Percentiles rank a stretch among this genome's conserved stretches.
phyloP scores from a whole-genome alignment of 2,888 invertebrate species.

The Anarsia innoxiella region DNA sequence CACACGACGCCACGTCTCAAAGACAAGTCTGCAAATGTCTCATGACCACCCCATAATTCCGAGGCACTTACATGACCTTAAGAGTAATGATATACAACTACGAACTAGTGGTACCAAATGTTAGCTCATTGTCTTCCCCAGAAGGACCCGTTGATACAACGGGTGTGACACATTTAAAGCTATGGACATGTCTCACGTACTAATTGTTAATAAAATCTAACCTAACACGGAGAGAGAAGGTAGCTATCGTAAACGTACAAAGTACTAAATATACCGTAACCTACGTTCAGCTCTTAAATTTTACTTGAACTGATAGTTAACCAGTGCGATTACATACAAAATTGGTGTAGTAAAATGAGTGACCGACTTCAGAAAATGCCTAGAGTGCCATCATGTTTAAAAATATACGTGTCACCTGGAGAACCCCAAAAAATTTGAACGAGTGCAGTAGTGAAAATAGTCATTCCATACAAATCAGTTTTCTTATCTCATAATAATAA shows the following conservation, averaged over 20 bases:
- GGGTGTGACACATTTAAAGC: slow-evolving; percentile 71
- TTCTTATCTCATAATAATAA: slow-evolving; percentile 34
- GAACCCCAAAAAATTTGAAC: slow-evolving; percentile 54
- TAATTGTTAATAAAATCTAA: slow-evolving; percentile 59
- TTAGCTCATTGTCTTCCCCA: slow-evolving; percentile 59
- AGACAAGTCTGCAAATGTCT: slow-evolving; percentile 43
- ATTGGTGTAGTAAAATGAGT: slow-evolving; percentile 65
- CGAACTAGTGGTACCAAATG: slow-evolving; percentile 62
- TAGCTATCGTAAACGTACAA: slow-evolving; percentile 65
- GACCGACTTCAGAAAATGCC: slow-evolving; percentile 56
- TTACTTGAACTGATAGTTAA: slow-evolving; percentile 59
- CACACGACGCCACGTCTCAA: slow-evolving; percentile 20
- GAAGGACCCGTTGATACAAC: slow-evolving; percentile 71
- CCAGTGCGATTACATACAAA: slow-evolving; percentile 68
- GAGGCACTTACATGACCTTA: slow-evolving; percentile 74
- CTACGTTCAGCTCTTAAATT: slow-evolving; percentile 63
- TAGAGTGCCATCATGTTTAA: slow-evolving; percentile 60
- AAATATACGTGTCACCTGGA: slow-evolving; percentile 55
- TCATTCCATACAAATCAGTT: slow-evolving; percentile 48
- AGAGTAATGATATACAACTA: slow-evolving; percentile 71
- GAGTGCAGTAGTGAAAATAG: slow-evolving; percentile 63
- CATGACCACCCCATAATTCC: slow-evolving; percentile 63
- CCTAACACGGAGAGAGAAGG: slow-evolving; percentile 69
- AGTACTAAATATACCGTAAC: slow-evolving; percentile 57
- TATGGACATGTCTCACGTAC: slow-evolving; percentile 73